Evolutionary conservation across 2,797 vertebrate genomes (phyloP).

Genomic region (Danio aesculapii): DNA sequence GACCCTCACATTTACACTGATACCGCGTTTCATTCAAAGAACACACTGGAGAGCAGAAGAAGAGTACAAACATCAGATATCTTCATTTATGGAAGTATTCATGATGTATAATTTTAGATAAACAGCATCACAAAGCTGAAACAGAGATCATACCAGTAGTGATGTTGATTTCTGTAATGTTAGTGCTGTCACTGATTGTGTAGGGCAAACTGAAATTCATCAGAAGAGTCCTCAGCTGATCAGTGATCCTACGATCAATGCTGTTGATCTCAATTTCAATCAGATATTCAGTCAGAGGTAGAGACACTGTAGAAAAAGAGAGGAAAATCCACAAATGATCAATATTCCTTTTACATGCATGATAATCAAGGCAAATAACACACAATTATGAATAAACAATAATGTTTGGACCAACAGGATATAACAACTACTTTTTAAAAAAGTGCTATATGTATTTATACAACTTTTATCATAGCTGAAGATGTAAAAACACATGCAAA

Average conservation of each 20-base stretch:
- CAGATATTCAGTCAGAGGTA: background rate
- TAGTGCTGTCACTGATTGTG: slow-evolving; percentile 32
- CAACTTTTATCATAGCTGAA: too few species aligned
- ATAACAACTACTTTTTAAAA: too few species aligned
- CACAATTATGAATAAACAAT: too few species aligned
- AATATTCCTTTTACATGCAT: too few species aligned
- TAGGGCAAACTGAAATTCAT: slow-evolving; percentile 46
- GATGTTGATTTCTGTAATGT: slow-evolving; percentile 51
- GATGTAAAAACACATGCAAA: too few species aligned
- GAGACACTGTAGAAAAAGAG: slow-evolving; percentile 29
- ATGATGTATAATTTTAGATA: too few species aligned
- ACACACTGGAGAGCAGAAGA: too few species aligned
- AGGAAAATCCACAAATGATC: slow-evolving; percentile 21
- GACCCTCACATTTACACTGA: slow-evolving; percentile 9
- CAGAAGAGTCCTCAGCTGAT: slow-evolving; percentile 46
- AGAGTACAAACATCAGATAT: too few species aligned
- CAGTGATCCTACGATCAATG: slow-evolving; percentile 24
- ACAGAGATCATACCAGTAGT: slow-evolving; percentile 21
- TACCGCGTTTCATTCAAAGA: too few species aligned
- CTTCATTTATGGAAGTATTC: too few species aligned
- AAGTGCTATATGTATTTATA: too few species aligned
- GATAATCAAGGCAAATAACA: slow-evolving; percentile 17
- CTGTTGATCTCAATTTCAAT: background rate
- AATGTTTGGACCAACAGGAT: background rate
- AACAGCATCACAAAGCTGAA: background rate